phyloP scores from a whole-genome alignment of 2,888 invertebrate species.

The Tortricodes alternella region DNA sequence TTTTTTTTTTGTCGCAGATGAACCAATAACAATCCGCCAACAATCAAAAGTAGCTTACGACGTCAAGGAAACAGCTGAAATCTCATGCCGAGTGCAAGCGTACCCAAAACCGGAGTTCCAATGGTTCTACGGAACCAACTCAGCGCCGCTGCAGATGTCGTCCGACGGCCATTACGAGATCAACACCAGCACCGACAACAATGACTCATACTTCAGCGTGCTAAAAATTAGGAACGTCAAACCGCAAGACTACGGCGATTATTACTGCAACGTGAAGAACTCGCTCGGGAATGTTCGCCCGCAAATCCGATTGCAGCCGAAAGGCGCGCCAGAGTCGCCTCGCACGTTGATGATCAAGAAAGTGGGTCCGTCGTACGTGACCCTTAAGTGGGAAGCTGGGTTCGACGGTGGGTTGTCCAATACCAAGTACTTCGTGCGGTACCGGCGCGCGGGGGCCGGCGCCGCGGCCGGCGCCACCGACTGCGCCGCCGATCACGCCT shows the following conservation, averaged over 20 bases:
- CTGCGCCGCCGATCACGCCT: constrained; percentile 57
- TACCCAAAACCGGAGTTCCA: constrained; percentile 96
- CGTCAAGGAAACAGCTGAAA: constrained; percentile 91
- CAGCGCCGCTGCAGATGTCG: constrained; percentile 88
- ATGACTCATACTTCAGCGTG: constrained; percentile 93
- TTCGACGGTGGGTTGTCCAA: constrained; percentile 94
- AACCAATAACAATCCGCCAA: constrained; percentile 92
- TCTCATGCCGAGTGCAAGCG: constrained; percentile 94
- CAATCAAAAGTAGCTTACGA: constrained; percentile 95
- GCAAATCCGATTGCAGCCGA: constrained; percentile 90
- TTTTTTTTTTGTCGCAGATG: constrained; percentile 84
- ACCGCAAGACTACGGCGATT: constrained; percentile 95
- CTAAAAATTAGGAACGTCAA: constrained; percentile 88
- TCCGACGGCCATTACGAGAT: constrained; percentile 94
- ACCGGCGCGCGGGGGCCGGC: constrained; percentile 85
- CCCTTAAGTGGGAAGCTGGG: constrained; percentile 93
- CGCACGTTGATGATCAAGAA: constrained; percentile 87
- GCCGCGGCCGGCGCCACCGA: constrained; percentile 65
- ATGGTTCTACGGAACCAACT: constrained; percentile 92
- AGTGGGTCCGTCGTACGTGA: constrained; percentile 90
- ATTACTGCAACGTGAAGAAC: constrained; percentile 94
- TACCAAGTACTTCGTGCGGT: constrained; percentile 94
- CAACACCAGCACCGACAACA: constrained; percentile 90
- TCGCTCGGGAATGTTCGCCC: constrained; percentile 89
- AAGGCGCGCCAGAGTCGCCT: constrained; percentile 94